Evolutionary conservation across 1,140 invertebrate genomes (phyloP), one percentile per base, ranked within the genome.

Genomic region (Portunus trituberculatus): DNA sequence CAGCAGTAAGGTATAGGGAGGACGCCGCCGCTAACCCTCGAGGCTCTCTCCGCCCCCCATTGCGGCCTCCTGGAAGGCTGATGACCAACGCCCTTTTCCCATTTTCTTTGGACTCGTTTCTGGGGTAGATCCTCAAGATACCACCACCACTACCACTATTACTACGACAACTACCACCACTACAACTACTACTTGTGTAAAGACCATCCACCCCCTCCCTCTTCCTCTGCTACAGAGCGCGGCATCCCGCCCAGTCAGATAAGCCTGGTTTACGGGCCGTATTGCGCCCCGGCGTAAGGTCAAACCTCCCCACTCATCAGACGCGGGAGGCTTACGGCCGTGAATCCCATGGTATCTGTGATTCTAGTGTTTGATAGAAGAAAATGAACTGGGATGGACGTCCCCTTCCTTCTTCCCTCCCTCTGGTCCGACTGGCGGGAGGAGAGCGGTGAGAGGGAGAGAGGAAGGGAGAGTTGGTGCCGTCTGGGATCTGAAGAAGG

Each of bases 321-420:
- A 88, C 32, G 67, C 32, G 29, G 31, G 88, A 31, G 88, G 93
- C 87, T 91, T 94, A 83, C 87, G 87, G 82, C 87, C 39, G 76
- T 94, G 90, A 94, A n/a, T 94, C 88, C 48, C 67, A 12, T 25
- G 86, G 89, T 94, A 94, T 94, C 93, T 90, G 87, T 94, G 93
- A 94, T 94, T 94, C 93, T 76, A 94, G 93, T 46, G 90, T 87
- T 91, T 94, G 93, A 94, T 94, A 94, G 59, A 94, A 90, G 93
- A 94, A 94, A 94, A 94, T 94, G 93, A 91, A 94, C 93, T 94
- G 59, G 87, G 87, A 76, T 90, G 87, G 93, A 84, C 93, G 45
- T 91, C 67, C 39, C 48, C 31, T 88, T 29, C 16, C 20, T 31
- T 59, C 48, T 91, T 46, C 48, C 48, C 28, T 59, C 8, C 48